Conservation (phyloP, 37 sponge, comb jelly and placozoan genomes). For the Halichondria panicea region DNA sequence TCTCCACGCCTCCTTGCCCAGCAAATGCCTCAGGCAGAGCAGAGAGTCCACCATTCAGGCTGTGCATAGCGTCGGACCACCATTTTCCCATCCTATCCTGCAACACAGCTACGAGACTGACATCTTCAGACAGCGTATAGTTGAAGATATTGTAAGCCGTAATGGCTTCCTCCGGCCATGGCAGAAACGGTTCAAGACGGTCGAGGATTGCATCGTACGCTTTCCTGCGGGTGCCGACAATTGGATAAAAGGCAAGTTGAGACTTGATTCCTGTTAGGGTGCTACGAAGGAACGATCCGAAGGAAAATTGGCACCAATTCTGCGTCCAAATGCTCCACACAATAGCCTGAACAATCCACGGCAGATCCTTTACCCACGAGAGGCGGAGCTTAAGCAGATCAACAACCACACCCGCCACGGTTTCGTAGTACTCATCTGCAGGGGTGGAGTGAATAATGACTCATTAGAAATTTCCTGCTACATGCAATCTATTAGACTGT, state of each 20-base stretch:
- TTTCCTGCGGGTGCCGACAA: neutral
- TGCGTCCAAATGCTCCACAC: slow-evolving; percentile 36
- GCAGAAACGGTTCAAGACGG: slow-evolving; percentile 32
- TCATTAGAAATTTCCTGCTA: too few relatives aligned
- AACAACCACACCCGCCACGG: neutral
- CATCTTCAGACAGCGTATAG: slow-evolving; percentile 40
- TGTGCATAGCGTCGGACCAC: slow-evolving; percentile 60
- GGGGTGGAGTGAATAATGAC: neutral
- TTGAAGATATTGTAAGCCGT: slow-evolving; percentile 21
- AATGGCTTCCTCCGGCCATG: slow-evolving; percentile 65
- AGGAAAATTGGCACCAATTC: slow-evolving; percentile 21
- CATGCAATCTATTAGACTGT: too few relatives aligned
- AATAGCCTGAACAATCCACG: neutral
- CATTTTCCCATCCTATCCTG: slow-evolving; percentile 47
- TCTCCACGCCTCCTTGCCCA: neutral
- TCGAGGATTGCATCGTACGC: slow-evolving; percentile 19
- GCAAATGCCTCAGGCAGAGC: slow-evolving; percentile 43
- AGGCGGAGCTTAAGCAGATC: slow-evolving; percentile 22
- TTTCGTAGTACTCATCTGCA: slow-evolving; percentile 27
- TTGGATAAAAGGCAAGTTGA: neutral
- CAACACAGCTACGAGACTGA: slow-evolving; percentile 27
- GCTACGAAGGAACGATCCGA: slow-evolving; percentile 22
- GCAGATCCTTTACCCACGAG: neutral
- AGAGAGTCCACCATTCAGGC: slow-evolving; percentile 37
- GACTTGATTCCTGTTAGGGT: neutral